Percentiles rank a stretch among this genome's conserved stretches.
Conservation (phyloP, 35 echinoderm and acorn worm species). For the Chiridota heheva region DNA sequence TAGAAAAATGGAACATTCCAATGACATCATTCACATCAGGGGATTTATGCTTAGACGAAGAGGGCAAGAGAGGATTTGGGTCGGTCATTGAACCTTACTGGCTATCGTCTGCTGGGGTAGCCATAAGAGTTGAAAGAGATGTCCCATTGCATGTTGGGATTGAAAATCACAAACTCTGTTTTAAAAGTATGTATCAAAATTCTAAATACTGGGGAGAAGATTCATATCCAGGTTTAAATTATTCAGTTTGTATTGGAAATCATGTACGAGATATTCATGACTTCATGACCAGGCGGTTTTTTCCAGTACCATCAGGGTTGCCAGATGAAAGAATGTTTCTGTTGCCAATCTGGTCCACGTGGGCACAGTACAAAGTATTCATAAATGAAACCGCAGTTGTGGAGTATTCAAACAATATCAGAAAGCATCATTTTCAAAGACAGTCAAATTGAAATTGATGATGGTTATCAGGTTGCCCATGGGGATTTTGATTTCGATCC, state of each 20-base stretch:
- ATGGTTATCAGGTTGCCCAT: constrained; percentile 48
- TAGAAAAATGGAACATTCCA: constrained; percentile 66
- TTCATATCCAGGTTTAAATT: constrained; percentile 36
- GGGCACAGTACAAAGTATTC: constrained; percentile 59
- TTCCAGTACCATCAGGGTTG: constrained; percentile 45
- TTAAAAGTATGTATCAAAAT: constrained; percentile 16
- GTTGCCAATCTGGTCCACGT: constrained; percentile 68
- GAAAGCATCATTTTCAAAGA: constrained; percentile 53
- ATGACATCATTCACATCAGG: constrained; percentile 65
- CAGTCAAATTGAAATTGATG: constrained; percentile 86
- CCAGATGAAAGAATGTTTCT: constrained; percentile 71
- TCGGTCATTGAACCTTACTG: constrained; percentile 87
- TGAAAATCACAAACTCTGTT: constrained; percentile 11
- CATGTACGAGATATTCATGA: constrained; percentile 61
- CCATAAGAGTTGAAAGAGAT: constrained; percentile 42
- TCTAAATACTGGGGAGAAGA: neutral
- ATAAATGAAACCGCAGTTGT: constrained; percentile 38
- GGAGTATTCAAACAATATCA: constrained; percentile 51
- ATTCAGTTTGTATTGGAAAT: constrained; percentile 47
- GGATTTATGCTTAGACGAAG: constrained; percentile 34
- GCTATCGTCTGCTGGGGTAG: constrained; percentile 81
- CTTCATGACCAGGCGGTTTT: constrained; percentile 37
- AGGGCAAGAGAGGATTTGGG: constrained; percentile 56
- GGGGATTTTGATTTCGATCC: constrained; percentile 64
- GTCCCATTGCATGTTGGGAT: constrained; percentile 71